phyloP scores from a whole-genome alignment of 2,113 vertebrate genomes.

The Ictalurus punctatus region DNA sequence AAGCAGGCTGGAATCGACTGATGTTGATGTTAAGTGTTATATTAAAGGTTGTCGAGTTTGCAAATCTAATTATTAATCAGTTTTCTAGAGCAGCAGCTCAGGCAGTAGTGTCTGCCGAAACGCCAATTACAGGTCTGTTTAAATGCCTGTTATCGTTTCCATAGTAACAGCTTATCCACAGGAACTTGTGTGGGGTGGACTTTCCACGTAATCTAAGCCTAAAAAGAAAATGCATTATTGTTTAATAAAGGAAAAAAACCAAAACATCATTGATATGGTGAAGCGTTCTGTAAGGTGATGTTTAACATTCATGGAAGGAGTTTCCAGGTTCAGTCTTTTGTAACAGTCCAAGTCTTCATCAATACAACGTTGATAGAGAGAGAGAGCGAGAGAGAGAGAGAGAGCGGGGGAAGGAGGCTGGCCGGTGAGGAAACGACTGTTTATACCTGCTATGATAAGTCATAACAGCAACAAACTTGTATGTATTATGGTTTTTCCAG shows the following conservation, averaged over 20 bases:
- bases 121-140: background rate
- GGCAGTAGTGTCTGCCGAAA: background rate
- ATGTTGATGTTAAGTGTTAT: background rate
- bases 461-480: background rate
- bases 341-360: background rate
- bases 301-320: background rate
- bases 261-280: background rate
- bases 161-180: background rate
- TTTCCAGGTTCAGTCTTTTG: background rate
- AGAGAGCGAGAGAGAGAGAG: background rate
- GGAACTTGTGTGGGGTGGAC: background rate
- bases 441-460: background rate
- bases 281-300: background rate
- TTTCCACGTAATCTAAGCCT: background rate
- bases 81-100: background rate
- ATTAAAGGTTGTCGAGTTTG: background rate
- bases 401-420: background rate
- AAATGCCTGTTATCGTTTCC: background rate
- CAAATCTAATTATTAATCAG: background rate
- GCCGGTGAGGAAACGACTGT: background rate
- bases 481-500: background rate
- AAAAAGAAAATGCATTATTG: background rate
- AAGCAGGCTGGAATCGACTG: background rate
- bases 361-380: background rate
- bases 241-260: background rate